phyloP scores from a whole-genome alignment of 2,797 vertebrate genomes.

The Enteromius trimaculatus region DNA sequence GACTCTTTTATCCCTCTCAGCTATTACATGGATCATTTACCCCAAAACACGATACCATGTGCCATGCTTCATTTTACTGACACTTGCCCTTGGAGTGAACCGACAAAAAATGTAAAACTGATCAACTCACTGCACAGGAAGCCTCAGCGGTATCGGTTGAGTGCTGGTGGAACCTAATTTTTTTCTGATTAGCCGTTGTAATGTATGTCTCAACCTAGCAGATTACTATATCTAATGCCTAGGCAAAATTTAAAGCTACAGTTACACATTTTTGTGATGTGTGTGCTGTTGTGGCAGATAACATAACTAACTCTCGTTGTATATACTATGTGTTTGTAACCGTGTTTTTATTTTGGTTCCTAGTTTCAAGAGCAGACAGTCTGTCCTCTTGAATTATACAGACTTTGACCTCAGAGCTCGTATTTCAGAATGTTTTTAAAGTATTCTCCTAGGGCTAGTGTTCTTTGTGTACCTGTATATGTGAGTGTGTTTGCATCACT shows the following conservation, averaged over 20 bases:
- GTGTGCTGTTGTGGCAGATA: background rate
- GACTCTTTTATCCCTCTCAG: constrained; percentile 59
- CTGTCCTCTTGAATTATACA: constrained; percentile 20
- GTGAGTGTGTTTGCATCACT: constrained; percentile 20
- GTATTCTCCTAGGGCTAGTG: constrained; percentile 1
- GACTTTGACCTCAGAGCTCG: background rate
- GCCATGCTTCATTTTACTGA: constrained; percentile 66
- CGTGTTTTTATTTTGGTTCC: background rate
- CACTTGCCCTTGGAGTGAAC: constrained; percentile 67
- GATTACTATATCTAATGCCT: background rate
- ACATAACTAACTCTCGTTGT: background rate
- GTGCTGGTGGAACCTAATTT: background rate
- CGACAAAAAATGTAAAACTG: constrained; percentile 36
- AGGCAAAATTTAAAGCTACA: constrained; percentile 3
- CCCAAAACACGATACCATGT: constrained; percentile 51
- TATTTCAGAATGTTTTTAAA: background rate
- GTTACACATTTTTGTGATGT: background rate
- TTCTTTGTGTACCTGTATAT: constrained; percentile 30
- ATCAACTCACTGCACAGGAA: constrained; percentile 23
- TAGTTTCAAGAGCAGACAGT: background rate
- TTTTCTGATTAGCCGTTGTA: constrained; percentile 17
- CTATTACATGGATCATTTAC: constrained; percentile 69
- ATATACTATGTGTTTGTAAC: background rate
- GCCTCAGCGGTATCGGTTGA: background rate
- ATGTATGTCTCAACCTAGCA: background rate